phyloP scores from a whole-genome alignment of 2,888 invertebrate genomes.

The Drosophila pullipes region DNA sequence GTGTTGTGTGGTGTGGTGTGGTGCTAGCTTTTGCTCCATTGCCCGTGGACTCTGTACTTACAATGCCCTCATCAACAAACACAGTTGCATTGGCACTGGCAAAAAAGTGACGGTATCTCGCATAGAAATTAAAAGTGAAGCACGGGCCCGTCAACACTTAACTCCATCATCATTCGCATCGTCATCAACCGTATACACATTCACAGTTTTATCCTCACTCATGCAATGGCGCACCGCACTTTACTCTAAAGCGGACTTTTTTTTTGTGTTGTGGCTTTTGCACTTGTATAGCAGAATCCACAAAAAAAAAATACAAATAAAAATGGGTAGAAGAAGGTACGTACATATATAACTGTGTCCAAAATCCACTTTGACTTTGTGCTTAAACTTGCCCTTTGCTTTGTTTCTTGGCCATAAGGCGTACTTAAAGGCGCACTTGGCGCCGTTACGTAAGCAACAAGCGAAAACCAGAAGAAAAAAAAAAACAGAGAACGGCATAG shows the following conservation, averaged over 20 bases:
- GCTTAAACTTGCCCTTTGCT: constrained; percentile 77
- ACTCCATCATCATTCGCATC: constrained; percentile 38
- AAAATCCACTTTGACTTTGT: constrained; percentile 63
- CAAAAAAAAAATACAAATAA: not conserved
- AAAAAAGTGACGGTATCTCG: constrained; percentile 36
- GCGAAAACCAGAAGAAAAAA: constrained; percentile 39
- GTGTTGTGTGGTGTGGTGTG: not conserved
- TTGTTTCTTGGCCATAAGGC: constrained; percentile 49
- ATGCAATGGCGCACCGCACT: constrained; percentile 42
- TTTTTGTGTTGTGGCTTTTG: constrained; percentile 17
- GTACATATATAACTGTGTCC: constrained; percentile 15
- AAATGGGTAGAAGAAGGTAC: not conserved
- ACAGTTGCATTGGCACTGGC: constrained; percentile 12
- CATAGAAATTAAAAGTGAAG: constrained; percentile 72
- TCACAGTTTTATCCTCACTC: constrained; percentile 6
- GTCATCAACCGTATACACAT: not conserved
- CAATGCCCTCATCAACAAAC: constrained; percentile 75
- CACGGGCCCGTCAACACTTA: constrained; percentile 47
- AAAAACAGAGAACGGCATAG: constrained; percentile 5
- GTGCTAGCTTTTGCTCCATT: constrained; percentile 19
- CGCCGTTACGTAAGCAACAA: constrained; percentile 43
- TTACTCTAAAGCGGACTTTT: constrained; percentile 29
- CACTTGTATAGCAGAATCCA: constrained; percentile 29
- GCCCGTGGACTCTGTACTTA: constrained; percentile 25
- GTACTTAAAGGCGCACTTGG: constrained; percentile 52